Conservation (phyloP, 1,140 invertebrate species). For the Lordiphosa clarofinis region DNA sequence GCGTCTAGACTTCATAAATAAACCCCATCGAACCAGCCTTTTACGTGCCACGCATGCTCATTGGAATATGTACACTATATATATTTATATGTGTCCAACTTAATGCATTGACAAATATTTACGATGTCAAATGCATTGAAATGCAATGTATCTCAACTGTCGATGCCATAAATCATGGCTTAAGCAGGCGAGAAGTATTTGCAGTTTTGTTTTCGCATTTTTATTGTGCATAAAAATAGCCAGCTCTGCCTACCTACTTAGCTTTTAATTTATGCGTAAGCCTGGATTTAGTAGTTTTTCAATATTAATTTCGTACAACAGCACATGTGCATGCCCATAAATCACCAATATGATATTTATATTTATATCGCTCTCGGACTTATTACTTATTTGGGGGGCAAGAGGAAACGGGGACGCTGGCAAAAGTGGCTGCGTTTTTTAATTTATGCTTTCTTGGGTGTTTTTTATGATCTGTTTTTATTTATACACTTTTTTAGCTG, state of each 20-base stretch:
- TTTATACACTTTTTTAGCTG: conserved; percentile 7
- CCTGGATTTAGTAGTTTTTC: conserved; percentile 71
- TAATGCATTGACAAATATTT: conserved; percentile 66
- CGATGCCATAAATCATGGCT: conserved; percentile 60
- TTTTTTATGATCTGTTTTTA: conserved; percentile 44
- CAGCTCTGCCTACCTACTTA: conserved; percentile 57
- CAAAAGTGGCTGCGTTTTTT: conserved; percentile 22
- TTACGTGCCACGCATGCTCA: conserved; percentile 61
- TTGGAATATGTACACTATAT: conserved; percentile 19
- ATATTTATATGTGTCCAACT: conserved; percentile 24
- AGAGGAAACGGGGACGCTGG: conserved; percentile 27
- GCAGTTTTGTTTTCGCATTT: conserved; percentile 33
- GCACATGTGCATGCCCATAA: conserved; percentile 46
- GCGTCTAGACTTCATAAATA: conserved; percentile 75
- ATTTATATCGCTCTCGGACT: conserved; percentile 44
- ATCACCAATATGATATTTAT: conserved; percentile 39
- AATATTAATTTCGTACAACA: conserved; percentile 69
- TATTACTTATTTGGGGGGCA: conserved; percentile 41
- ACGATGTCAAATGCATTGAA: conserved; percentile 71
- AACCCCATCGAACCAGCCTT: conserved; percentile 23
- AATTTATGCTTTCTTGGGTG: conserved; percentile 42
- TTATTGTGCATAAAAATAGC: conserved; percentile 53
- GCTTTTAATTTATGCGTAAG: conserved; percentile 74
- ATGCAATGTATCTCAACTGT: conserved; percentile 44
- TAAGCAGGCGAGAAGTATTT: conserved; percentile 42